A percentile compares a stretch with the other conserved stretches of the same genome.
These are phyloP conservation scores for Drosophila tsacasi DNA, from an alignment of 1,140 invertebrate genomes.

Conservation along the genomic window DNA sequence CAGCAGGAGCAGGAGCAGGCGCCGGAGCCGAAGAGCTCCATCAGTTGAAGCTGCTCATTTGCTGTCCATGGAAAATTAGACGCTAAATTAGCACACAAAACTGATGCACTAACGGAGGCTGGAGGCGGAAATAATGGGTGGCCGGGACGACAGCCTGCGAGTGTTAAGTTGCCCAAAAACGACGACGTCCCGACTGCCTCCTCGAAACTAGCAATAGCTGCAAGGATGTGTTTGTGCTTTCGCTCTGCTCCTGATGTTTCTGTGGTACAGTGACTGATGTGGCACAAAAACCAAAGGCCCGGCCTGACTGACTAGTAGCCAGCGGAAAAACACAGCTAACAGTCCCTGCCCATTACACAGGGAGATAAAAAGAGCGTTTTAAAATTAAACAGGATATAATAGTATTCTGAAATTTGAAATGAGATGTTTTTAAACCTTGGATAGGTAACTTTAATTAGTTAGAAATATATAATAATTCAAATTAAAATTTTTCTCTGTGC, in stretches of 20 bases:
- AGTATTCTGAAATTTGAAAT: not conserved
- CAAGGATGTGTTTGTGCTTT: slow-evolving; percentile 22
- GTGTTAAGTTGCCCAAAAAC: slow-evolving; percentile 62
- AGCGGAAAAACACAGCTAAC: slow-evolving; percentile 58
- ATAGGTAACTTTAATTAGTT: too few species aligned
- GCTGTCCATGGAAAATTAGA: slow-evolving; percentile 75
- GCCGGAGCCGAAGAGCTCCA: slow-evolving; percentile 6
- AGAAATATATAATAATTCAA: too few species aligned
- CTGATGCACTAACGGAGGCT: slow-evolving; percentile 47
- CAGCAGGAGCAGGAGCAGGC: slow-evolving; percentile 21
- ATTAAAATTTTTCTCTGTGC: not conserved
- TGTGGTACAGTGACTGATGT: slow-evolving; percentile 78
- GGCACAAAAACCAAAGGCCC: slow-evolving; percentile 57
- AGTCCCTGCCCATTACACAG: slow-evolving; percentile 21
- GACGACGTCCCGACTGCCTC: slow-evolving; percentile 1
- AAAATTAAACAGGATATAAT: not conserved
- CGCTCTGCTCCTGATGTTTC: slow-evolving; percentile 57
- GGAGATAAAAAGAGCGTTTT: too few species aligned
- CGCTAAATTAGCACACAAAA: slow-evolving; percentile 79
- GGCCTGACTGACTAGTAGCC: slow-evolving; percentile 43
- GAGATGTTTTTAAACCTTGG: not conserved
- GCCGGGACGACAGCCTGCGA: slow-evolving; percentile 17
- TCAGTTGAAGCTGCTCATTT: slow-evolving; percentile 64
- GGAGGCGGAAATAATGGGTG: slow-evolving; percentile 5
- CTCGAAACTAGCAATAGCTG: slow-evolving; percentile 21